phyloP scores from a whole-genome alignment of 2,888 invertebrate genomes.

The Mimumesa dahlbomi region DNA sequence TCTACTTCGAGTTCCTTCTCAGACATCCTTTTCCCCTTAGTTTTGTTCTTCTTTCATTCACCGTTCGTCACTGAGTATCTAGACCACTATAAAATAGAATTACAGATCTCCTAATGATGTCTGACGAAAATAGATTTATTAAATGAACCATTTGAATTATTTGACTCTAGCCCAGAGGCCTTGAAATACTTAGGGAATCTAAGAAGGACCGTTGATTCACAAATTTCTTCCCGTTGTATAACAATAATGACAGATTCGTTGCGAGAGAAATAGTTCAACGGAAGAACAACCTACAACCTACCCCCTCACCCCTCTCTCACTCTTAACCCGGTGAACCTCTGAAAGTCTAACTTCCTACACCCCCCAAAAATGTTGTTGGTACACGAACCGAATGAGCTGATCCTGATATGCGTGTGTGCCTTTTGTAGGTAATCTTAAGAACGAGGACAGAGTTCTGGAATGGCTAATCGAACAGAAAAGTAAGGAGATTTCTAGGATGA shows the following conservation, averaged over 20 bases:
- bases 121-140: too few species aligned
- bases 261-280: too few species aligned
- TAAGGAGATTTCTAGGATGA: slow-evolving; percentile 85
- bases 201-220: too few species aligned
- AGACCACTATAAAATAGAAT: too few species aligned
- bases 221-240: too few species aligned
- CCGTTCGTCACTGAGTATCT: too few species aligned
- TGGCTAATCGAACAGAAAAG: slow-evolving; percentile 98
- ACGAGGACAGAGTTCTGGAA: slow-evolving; percentile 96
- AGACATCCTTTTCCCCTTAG: slow-evolving; percentile 3
- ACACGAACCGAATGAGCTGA: slow-evolving; percentile 46
- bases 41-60: slow-evolving; percentile 36
- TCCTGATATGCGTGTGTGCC: slow-evolving; percentile 68
- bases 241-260: too few species aligned
- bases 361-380: slow-evolving; percentile 45
- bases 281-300: slow-evolving; percentile 25
- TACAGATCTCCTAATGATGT: too few species aligned
- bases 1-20: slow-evolving; percentile 15
- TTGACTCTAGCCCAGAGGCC: too few species aligned
- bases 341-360: slow-evolving; percentile 6
- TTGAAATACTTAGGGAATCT: too few species aligned
- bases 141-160: too few species aligned
- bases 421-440: slow-evolving; percentile 95
- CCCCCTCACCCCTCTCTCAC: slow-evolving; percentile 1
- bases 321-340: slow-evolving; percentile 13